Conservation (phyloP, 2,888 invertebrate genomes). For the Andrena bucephala region DNA sequence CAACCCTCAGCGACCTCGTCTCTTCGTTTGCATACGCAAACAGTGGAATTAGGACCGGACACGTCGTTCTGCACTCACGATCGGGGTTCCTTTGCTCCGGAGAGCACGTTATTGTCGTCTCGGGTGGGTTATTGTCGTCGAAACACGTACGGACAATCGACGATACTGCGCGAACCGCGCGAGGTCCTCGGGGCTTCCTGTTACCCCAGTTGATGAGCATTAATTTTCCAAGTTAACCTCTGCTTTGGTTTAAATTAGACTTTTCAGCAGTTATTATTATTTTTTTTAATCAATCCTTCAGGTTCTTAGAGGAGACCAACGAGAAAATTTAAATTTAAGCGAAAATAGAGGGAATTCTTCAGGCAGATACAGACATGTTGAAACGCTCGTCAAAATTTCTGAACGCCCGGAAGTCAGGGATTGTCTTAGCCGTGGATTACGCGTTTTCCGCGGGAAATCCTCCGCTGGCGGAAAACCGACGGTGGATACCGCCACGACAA, state of each 20-base stretch:
- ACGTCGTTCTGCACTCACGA: slow-evolving; percentile 38
- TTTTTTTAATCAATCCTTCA: too few relatives aligned
- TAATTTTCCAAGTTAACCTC: too few relatives aligned
- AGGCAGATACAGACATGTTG: neutral
- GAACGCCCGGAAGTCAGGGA: slow-evolving; percentile 11
- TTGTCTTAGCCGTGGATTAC: slow-evolving; percentile 47
- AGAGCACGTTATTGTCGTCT: slow-evolving; percentile 62
- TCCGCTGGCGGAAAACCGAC: slow-evolving; percentile 24
- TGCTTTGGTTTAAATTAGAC: too few relatives aligned
- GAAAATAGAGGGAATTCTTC: neutral
- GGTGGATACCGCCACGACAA: slow-evolving; percentile 58
- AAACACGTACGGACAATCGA: slow-evolving; percentile 64
- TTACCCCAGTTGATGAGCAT: neutral
- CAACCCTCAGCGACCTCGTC: slow-evolving; percentile 25
- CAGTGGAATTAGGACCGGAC: slow-evolving; percentile 72
- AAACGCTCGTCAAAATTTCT: slow-evolving; percentile 18
- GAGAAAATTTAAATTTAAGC: neutral
- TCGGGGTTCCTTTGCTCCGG: slow-evolving; percentile 49
- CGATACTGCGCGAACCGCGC: slow-evolving; percentile 51
- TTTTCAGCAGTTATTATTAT: too few relatives aligned
- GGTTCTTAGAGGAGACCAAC: too few relatives aligned
- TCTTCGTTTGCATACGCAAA: slow-evolving; percentile 81
- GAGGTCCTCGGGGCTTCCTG: slow-evolving; percentile 16
- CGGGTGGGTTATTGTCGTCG: slow-evolving; percentile 59
- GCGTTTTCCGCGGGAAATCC: slow-evolving; percentile 34